phyloP scores from a whole-genome alignment of 2,888 invertebrate genomes.

The Eilema depressum region DNA sequence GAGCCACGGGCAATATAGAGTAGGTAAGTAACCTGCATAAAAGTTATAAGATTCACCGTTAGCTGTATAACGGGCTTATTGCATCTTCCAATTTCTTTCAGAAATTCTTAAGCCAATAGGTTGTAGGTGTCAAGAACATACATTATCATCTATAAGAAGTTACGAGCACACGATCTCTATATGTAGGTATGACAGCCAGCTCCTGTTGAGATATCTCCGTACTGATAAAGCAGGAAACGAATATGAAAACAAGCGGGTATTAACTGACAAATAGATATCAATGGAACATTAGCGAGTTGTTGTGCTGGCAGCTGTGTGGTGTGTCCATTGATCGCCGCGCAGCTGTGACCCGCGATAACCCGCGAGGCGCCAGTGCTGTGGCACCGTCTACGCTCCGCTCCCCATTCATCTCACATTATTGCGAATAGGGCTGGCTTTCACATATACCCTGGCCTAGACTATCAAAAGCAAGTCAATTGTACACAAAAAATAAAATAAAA shows the following conservation, averaged over 20 bases:
- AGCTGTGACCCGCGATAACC: conserved; percentile 80
- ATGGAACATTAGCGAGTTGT: conserved; percentile 56
- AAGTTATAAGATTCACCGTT: no score
- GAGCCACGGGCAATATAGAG: no score
- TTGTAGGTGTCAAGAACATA: no score
- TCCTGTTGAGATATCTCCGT: conserved; percentile 38
- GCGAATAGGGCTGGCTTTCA: conserved; percentile 27
- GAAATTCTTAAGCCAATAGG: neutral
- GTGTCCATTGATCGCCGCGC: conserved; percentile 66
- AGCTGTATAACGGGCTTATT: neutral
- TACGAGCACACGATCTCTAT: neutral
- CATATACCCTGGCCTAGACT: neutral
- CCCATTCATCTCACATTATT: conserved; percentile 73
- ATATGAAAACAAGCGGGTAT: conserved; percentile 37
- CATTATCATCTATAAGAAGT: conserved; percentile 9
- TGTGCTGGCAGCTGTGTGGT: conserved; percentile 59
- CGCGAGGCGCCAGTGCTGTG: conserved; percentile 75
- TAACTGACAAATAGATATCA: conserved; percentile 57
- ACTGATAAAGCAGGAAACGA: conserved; percentile 48
- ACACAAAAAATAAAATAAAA: neutral
- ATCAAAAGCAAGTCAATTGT: neutral
- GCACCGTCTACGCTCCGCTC: conserved; percentile 60
- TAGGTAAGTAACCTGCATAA: no score
- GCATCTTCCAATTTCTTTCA: neutral
- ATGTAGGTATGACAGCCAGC: conserved; percentile 26